Base-by-base conservation (phyloP, 2,113 vertebrate species). In the Oophaga pumilio region DNA sequence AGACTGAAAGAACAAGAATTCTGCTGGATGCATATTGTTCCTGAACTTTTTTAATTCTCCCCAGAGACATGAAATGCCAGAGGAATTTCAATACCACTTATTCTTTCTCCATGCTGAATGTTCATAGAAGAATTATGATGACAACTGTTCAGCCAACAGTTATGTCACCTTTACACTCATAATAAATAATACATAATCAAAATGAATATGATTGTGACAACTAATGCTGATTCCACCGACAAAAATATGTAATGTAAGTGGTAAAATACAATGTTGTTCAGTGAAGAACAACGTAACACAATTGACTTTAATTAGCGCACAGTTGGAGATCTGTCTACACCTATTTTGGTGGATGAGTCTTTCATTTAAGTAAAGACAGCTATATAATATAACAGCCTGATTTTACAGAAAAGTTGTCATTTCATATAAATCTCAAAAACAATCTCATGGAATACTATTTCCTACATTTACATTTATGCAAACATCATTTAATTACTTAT, bases 251-350 rank as follows among this genome's bases (percentile, higher is more conserved):
- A 92, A 89, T 91, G 92, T 90, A 86, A 79, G 91, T 93, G 93
- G 92, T 89, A 90, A 93, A 95, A 95, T 93, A 94, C 94, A 94
- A 95, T 93, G 91, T 93, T 93, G 92, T 93, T 93, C 90, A 93
- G 90, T 87, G 84, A 90, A 92, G 94, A 95, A 94, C 91, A 92
- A 94, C 94, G 93, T 93, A 95, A 94, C 92, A 91, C 91, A 95
- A 95, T 95, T 95, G 92, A 94, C 93, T 94, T 94, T 95, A 95
- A 95, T 95, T 95, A 94, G 94, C 92, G 95, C 95, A 95, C 95
- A 95, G 95, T 94, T 94, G 95, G 95, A 94, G 93, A 91, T 94
- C 91, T 92, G 91, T 93, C 95, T 92, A 93, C 93, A 93, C 90
- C 92, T 93, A 91, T 95, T 95, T 94, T 95, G 94, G 94, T 94